Base-by-base conservation (phyloP, 2,113 vertebrate species). In the Leucosticte australis region DNA sequence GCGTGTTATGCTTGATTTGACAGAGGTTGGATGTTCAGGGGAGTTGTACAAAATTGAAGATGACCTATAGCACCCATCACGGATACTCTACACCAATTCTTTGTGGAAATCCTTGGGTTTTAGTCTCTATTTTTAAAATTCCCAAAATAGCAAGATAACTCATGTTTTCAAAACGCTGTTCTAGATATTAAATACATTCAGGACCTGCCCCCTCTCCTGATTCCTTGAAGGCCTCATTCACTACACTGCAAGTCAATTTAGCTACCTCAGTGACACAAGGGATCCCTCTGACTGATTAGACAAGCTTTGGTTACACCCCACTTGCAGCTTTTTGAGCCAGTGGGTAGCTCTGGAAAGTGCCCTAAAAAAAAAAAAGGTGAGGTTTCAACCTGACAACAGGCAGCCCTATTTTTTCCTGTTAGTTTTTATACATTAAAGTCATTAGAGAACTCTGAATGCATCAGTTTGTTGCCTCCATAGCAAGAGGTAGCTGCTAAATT, bases 401-500 rank as follows among this genome's bases (percentile, higher is more conserved):
- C 44, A 92, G 56, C 22, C 44, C 14, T 56, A 8, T 56, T 79
- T 93, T 94, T 85, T 69, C 50, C 42, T 53, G 41, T 74, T 90
- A 88, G 47, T 88, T 87, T 91, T 79, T 87, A 55, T 62, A 64
- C 47, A 81, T 91, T 87, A 49, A 59, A 86, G 44, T 95, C 94
- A 94, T 79, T 94, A 92, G 84, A 85, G 94, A 96, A 83, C 59
- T 71, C 89, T 69, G 87, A 91, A 87, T 56, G 73, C 30, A 88
- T 90, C 92, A 77, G 89, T 96, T 96, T 93, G 57, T 90, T 91
- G 91, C 91, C 92, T 86, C 83, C 65, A 69, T 87, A 97, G 67
- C 67, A 94, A 31, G 91, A 94, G 90, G 84, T 95, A 94, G 79
- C 83, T 94, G 74, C 87, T 94, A 94, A 89, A 95, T 97, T 94